These are phyloP conservation scores for Ceyx cyanopectus DNA, from an alignment of 2,113 vertebrate species.

Conservation along the genomic window DNA sequence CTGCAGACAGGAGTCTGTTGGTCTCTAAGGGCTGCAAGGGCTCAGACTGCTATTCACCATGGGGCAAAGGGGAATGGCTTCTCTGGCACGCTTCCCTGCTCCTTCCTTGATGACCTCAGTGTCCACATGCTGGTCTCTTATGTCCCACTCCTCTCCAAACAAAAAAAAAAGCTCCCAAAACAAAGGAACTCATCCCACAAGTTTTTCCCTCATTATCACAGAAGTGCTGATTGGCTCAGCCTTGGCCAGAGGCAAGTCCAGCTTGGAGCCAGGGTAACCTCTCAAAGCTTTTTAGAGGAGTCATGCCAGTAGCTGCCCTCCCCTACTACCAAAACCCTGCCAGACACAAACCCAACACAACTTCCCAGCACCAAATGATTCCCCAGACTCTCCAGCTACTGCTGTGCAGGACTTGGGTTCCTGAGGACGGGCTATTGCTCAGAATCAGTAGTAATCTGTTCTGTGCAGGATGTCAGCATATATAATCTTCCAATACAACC, in stretches of 20 bases:
- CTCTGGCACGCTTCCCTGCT: neutral
- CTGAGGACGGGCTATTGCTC: neutral
- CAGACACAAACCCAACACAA: neutral
- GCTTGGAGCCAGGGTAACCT: neutral
- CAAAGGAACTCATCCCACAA: neutral
- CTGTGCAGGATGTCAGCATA: neutral
- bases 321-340: neutral
- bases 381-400: neutral
- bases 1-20: neutral
- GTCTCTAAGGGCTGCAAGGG: neutral
- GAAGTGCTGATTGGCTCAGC: neutral
- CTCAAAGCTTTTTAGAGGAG: neutral
- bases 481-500: slow-evolving; percentile 24
- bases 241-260: neutral
- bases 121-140: neutral
- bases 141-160: neutral
- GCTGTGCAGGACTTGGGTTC: neutral
- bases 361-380: accelerated
- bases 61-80: neutral
- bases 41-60: neutral
- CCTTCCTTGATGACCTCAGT: neutral
- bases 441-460: slow-evolving; percentile 11
- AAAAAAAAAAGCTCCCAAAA: neutral
- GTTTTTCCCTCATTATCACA: neutral
- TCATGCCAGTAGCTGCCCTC: neutral